These are phyloP conservation scores for Drosophila mettleri DNA, from an alignment of 2,888 invertebrate species.

Conservation along the genomic window DNA sequence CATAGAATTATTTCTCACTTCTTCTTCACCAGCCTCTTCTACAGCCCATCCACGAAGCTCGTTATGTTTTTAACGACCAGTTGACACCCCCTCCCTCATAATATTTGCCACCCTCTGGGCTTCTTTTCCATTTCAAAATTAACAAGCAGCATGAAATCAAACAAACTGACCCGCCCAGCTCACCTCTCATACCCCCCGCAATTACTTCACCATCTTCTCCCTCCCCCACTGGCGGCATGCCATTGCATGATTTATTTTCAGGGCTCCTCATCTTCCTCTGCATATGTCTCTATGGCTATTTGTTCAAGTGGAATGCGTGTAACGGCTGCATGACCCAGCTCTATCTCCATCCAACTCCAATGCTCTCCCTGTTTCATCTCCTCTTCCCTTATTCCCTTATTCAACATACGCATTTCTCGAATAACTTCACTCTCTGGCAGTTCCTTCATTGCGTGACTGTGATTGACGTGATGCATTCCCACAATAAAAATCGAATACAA, in stretches of 20 bases:
- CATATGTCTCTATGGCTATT: slow-evolving; percentile 38
- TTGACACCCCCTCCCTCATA: slow-evolving; percentile 36
- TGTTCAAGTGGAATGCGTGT: slow-evolving; percentile 62
- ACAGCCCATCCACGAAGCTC: slow-evolving; percentile 19
- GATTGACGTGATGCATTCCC: slow-evolving; percentile 58
- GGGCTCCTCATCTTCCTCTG: slow-evolving; percentile 6
- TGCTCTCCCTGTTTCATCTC: slow-evolving; percentile 4
- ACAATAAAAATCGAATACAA: slow-evolving; percentile 43
- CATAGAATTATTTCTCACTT: slow-evolving; percentile 15
- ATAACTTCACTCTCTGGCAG: slow-evolving; percentile 49
- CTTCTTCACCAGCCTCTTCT: background rate
- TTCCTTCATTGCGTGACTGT: slow-evolving; percentile 26
- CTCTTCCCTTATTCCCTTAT: background rate
- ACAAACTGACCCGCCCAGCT: slow-evolving; percentile 67
- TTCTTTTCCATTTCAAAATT: slow-evolving; percentile 41
- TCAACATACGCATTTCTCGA: slow-evolving; percentile 37
- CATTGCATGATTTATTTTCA: slow-evolving; percentile 54
- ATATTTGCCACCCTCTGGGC: slow-evolving; percentile 23
- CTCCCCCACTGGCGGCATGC: slow-evolving; percentile 35
- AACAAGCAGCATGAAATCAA: slow-evolving; percentile 51
- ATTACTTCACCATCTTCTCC: slow-evolving; percentile 7
- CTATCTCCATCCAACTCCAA: slow-evolving; percentile 2
- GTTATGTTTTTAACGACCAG: slow-evolving; percentile 64
- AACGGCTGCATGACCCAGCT: slow-evolving; percentile 40
- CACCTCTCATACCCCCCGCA: background rate